A percentile compares a stretch with the other conserved stretches of the same genome.
These are phyloP conservation scores for Dioctria linearis DNA, from an alignment of 2,888 invertebrate genomes.

Conservation along the genomic window DNA sequence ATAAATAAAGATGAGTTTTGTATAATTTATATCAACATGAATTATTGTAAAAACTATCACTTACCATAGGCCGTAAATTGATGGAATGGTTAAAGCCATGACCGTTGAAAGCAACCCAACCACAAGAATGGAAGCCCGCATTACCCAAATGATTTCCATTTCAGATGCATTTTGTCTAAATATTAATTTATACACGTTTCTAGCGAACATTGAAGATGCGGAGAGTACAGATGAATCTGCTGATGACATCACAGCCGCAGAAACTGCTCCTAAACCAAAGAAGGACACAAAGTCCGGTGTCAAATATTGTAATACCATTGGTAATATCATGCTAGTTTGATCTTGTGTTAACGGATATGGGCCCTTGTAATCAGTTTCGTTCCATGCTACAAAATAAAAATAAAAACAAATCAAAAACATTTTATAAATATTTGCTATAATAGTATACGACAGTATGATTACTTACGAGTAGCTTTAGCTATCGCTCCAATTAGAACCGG, in stretches of 20 bases:
- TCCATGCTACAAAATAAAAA: conserved; percentile 84
- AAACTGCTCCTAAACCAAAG: conserved; percentile 98
- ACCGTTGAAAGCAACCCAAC: conserved; percentile 93
- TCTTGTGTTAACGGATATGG: conserved; percentile 81
- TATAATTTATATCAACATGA: too few species aligned
- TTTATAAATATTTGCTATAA: background rate
- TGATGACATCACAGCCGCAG: conserved; percentile 99
- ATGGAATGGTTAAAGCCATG: conserved; percentile 97
- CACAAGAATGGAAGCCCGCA: conserved; percentile 92
- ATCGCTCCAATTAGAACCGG: conserved; percentile 97
- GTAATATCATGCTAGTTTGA: conserved; percentile 95
- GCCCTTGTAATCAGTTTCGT: conserved; percentile 89
- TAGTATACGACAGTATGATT: background rate
- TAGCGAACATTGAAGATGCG: conserved; percentile 98
- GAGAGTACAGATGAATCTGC: conserved; percentile 98
- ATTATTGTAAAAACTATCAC: conserved; percentile 61
- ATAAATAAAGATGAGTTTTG: too few species aligned
- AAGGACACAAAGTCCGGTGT: conserved; percentile 97
- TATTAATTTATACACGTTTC: conserved; percentile 98
- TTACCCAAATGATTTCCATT: conserved; percentile 97
- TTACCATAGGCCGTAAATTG: conserved; percentile 97
- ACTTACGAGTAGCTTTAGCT: conserved; percentile 92
- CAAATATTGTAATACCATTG: conserved; percentile 96
- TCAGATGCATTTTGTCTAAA: conserved; percentile 97
- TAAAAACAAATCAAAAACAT: background rate